phyloP scores from a whole-genome alignment of 2,113 vertebrate species.

The Hypanus sabinus region DNA sequence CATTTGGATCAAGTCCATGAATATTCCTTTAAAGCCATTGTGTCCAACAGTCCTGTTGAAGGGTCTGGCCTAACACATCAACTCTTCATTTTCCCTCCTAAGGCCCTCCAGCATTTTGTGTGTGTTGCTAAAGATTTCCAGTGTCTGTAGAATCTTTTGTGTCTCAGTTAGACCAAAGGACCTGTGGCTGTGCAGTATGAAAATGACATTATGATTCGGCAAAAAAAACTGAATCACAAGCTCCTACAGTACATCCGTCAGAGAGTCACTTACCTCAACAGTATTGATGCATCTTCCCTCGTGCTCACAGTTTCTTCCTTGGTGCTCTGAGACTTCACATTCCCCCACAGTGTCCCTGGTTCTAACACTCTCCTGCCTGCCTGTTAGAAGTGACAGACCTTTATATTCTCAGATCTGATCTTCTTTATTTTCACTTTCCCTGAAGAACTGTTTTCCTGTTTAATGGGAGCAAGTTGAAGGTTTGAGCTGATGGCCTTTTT shows the following conservation, averaged over 20 bases:
- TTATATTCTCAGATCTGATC: background rate
- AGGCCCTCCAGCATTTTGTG: no score
- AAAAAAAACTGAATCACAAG: background rate
- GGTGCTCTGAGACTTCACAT: background rate
- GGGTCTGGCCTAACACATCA: no score
- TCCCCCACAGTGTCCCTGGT: background rate
- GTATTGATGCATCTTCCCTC: background rate
- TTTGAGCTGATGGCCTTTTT: background rate
- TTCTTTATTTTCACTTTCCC: background rate
- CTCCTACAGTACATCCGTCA: background rate
- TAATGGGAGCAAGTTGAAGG: background rate
- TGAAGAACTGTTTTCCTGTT: background rate
- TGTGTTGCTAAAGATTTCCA: no score
- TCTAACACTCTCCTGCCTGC: background rate
- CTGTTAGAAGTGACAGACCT: background rate
- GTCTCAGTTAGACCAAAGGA: no score
- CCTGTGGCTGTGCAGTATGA: no score
- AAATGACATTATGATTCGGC: no score
- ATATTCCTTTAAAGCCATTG: no score
- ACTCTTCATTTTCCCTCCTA: no score
- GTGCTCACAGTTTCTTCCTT: background rate
- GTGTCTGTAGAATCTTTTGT: no score
- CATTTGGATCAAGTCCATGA: no score
- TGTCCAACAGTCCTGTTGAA: no score
- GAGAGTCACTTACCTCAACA: background rate